These are phyloP conservation scores for Allobates femoralis DNA, from an alignment of 2,797 vertebrate species.

Conservation along the genomic window DNA sequence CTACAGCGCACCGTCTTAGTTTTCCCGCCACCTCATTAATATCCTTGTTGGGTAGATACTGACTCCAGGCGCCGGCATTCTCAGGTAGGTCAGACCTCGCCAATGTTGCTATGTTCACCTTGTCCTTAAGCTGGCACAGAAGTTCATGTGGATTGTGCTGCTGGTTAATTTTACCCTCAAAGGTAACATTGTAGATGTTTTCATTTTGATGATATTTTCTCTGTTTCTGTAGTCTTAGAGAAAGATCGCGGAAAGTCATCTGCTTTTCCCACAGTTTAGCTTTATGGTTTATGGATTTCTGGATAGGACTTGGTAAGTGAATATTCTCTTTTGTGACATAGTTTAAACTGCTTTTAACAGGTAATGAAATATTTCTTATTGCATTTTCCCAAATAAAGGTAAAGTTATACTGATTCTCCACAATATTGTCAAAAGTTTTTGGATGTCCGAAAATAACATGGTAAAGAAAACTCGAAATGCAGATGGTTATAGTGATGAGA, in stretches of 20 bases:
- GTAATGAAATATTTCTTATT: not conserved
- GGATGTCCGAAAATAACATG: not conserved
- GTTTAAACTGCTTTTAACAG: not conserved
- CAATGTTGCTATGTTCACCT: slow-evolving; percentile 74
- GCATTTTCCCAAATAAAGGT: not conserved
- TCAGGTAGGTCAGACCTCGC: slow-evolving; percentile 73
- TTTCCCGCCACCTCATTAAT: slow-evolving; percentile 72
- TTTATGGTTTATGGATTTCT: not conserved
- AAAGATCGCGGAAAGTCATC: slow-evolving; percentile 75
- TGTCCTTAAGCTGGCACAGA: slow-evolving; percentile 73
- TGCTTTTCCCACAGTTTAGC: slow-evolving; percentile 74
- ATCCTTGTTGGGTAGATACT: slow-evolving; percentile 72
- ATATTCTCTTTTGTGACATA: not conserved
- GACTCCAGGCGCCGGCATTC: slow-evolving; percentile 71
- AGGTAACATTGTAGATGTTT: slow-evolving; percentile 78
- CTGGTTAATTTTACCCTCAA: slow-evolving; percentile 66
- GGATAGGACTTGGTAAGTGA: not conserved
- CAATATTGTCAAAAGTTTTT: not conserved
- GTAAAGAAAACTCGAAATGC: not conserved
- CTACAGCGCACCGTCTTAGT: slow-evolving; percentile 76
- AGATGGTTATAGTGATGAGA: not conserved
- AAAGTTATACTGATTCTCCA: not conserved
- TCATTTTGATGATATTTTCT: slow-evolving; percentile 73
- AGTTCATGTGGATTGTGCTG: slow-evolving; percentile 71
- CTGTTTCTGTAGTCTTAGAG: slow-evolving; percentile 72